Evolutionary conservation across 2,888 invertebrate genomes (phyloP).

Genomic region (Sturmia bella): DNA sequence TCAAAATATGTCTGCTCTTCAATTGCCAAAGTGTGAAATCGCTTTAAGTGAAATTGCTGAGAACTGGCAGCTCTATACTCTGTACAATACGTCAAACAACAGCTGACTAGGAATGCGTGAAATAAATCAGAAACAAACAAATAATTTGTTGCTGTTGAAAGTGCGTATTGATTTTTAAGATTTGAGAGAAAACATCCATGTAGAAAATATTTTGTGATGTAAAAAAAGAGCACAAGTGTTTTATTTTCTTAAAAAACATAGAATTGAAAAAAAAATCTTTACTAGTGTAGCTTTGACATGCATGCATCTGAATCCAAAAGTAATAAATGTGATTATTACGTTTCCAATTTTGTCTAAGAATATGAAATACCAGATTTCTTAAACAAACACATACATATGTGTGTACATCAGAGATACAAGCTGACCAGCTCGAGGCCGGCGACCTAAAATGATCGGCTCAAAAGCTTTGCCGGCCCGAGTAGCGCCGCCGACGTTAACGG

Average conservation of each 20-base stretch:
- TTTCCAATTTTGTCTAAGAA: conserved; percentile 21
- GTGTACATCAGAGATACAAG: conserved; percentile 35
- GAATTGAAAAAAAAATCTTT: background rate
- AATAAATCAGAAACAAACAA: conserved; percentile 3
- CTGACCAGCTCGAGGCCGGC: no score
- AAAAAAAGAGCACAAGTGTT: background rate
- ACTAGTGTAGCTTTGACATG: background rate
- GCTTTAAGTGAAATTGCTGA: no score
- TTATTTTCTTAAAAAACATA: background rate
- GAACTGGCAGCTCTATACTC: background rate
- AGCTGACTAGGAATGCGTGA: conserved; percentile 43
- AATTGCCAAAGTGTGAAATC: no score
- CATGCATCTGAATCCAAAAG: background rate
- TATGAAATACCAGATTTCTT: conserved; percentile 7
- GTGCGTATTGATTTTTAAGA: conserved; percentile 62
- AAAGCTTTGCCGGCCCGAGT: no score
- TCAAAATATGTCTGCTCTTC: no score
- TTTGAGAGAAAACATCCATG: no score
- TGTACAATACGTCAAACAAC: conserved; percentile 31
- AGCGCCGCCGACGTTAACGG: no score
- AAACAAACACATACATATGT: conserved; percentile 21
- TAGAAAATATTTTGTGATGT: conserved; percentile 28
- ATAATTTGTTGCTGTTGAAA: conserved; percentile 32
- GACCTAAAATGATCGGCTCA: no score
- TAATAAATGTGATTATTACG: conserved; percentile 33